Evolutionary conservation across 2,113 vertebrate species (phyloP).

Genomic region (Donacobius atricapilla): DNA sequence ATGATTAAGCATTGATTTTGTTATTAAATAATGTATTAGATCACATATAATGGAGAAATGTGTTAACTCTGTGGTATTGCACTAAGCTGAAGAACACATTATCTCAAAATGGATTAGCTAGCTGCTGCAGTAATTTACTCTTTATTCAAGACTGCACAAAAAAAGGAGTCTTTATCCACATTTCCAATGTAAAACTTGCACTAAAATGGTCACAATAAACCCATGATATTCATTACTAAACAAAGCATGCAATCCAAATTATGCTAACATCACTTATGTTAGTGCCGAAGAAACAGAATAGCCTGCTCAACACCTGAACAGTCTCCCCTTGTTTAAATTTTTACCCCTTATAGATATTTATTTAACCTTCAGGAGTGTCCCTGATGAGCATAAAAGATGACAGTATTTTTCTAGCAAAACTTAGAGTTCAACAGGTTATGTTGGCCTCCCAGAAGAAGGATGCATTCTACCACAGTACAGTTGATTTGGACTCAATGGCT

Average conservation of each 20-base stretch:
- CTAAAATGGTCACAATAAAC: background rate
- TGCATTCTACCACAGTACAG: background rate
- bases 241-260: background rate
- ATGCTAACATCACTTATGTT: background rate
- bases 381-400: background rate
- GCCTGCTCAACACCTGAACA: background rate
- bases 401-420: background rate
- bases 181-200: background rate
- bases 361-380: background rate
- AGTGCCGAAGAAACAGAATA: background rate
- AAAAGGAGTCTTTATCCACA: background rate
- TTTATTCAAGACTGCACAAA: background rate
- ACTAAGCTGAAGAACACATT: background rate
- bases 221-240: background rate
- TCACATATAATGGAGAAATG: background rate
- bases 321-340: background rate
- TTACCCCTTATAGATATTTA: background rate
- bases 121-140: background rate
- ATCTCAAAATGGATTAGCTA: background rate
- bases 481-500: background rate
- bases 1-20: background rate
- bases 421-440: background rate
- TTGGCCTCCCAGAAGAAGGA: background rate
- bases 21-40: background rate
- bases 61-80: background rate